A percentile compares a stretch with the other conserved stretches of the same genome.
Conservation (phyloP, 2,888 invertebrate species). For the Octodonta nipae region DNA sequence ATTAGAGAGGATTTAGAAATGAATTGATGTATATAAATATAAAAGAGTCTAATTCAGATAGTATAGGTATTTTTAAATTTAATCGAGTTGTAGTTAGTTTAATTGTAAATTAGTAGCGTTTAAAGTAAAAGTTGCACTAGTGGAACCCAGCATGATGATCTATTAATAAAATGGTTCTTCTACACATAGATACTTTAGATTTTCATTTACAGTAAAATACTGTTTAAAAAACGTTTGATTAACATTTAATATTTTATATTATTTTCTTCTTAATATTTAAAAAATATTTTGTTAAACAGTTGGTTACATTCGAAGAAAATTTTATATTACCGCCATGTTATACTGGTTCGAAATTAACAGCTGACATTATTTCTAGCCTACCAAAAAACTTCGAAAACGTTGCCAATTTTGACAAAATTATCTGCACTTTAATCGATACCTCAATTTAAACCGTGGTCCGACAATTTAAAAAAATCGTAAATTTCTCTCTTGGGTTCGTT, state of each 20-base stretch:
- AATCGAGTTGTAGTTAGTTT: too few relatives aligned
- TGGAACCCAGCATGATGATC: too few relatives aligned
- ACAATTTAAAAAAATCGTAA: conserved; percentile 18
- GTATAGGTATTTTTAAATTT: too few relatives aligned
- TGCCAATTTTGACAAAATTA: conserved; percentile 10
- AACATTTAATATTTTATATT: conserved; percentile 1
- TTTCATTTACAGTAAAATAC: conserved; percentile 1
- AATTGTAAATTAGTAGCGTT: too few relatives aligned
- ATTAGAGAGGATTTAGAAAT: too few relatives aligned
- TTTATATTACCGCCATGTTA: not conserved
- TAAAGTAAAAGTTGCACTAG: too few relatives aligned
- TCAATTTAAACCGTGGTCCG: conserved; percentile 17
- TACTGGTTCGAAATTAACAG: not conserved
- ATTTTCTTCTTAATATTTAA: not conserved
- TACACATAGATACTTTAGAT: too few relatives aligned
- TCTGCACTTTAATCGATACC: conserved; percentile 14
- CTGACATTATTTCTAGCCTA: conserved; percentile 22
- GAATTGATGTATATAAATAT: too few relatives aligned
- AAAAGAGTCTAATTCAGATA: too few relatives aligned
- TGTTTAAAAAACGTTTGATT: not conserved
- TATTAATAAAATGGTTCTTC: too few relatives aligned
- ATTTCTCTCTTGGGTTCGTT: conserved; percentile 22
- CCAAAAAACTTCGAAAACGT: conserved; percentile 24
- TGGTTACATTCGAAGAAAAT: not conserved
- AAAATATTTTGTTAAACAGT: not conserved